Percentiles rank a stretch among this genome's conserved stretches.
Evolutionary conservation across 1,140 invertebrate species (phyloP).

Genomic region (Ruditapes philippinarum): DNA sequence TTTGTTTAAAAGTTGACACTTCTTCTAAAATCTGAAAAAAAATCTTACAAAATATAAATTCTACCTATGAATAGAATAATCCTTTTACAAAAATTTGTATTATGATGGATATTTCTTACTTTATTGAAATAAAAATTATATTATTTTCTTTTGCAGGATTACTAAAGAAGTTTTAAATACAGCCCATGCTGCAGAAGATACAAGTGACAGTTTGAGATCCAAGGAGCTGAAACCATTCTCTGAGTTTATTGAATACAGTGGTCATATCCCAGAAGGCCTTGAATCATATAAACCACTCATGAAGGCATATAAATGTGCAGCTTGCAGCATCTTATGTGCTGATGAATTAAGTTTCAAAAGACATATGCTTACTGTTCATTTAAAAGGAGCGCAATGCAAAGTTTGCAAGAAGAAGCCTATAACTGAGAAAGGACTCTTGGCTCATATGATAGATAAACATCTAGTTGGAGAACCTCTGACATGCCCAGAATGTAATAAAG

Average conservation of each 20-base stretch:
- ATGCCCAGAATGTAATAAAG: neutral
- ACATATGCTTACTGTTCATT: neutral
- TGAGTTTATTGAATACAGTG: neutral
- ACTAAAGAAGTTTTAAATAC: neutral
- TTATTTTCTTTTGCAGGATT: neutral
- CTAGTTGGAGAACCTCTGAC: neutral
- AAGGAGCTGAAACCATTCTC: neutral
- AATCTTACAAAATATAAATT: no score
- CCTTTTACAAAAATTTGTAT: no score
- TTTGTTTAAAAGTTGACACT: no score
- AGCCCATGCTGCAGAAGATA: neutral
- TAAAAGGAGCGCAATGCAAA: neutral
- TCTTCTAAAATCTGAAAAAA: no score
- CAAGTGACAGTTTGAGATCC: neutral
- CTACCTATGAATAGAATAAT: no score
- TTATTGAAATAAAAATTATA: no score
- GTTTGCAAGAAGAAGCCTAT: neutral
- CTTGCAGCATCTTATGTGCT: neutral
- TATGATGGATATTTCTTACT: no score
- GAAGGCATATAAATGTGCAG: neutral
- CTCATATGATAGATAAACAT: slow-evolving; percentile 5
- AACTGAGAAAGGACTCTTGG: neutral
- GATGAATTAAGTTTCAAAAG: neutral
- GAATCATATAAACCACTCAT: neutral
- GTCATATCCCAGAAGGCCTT: neutral